Evolutionary conservation across 2,797 vertebrate species (phyloP), one percentile per base, ranked within the genome.

Genomic region (Mormyrus proboscirostris): DNA sequence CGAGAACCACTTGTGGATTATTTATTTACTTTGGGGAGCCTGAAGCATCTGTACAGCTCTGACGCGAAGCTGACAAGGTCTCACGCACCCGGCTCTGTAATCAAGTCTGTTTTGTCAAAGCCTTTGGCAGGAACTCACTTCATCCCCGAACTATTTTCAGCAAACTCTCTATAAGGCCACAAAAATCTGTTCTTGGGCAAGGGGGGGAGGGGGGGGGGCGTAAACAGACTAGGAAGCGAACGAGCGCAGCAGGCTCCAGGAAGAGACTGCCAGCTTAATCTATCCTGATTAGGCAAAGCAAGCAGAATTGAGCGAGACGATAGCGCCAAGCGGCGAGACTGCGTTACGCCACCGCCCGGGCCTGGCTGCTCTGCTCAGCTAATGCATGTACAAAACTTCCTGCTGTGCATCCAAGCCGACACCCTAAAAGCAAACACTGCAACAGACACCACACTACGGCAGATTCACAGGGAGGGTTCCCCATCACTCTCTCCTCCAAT

Each of bases 61-160:
- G 85, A 90, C 53, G 50, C 33, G 25, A 73, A 33, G 76, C 59
- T 19, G 88, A 65, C 83, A 86, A 5, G 84, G 62, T 44, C 84
- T 79, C 57, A 88, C 76, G 73, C 59, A 59, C 38, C 29, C 84
- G 65, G 38, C 90, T 91, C 82, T 50, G 90, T 65, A 90, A 89
- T 76, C 86, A 86, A 44, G 59, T 50, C 76, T 59, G 49, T 65
- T 87, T 85, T 76, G 88, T 87, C 51, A 25, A n/a, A 88, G 83
- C 85, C 90, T 88, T 41, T 29, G 49, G 85, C 85, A 88, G 65
- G 19, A 41, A 88, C 38, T n/a, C 25, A 29, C 10, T 87, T 92
- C 88, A 90, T 88, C 90, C 7, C n/a, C 16, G 62, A 84, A 88
- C 87, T 91, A 92, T 90, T 88, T 49, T 90, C 76, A 51, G 41